Evolutionary conservation across 2,888 invertebrate species (phyloP).

Genomic region (Dicyrtomina minuta): DNA sequence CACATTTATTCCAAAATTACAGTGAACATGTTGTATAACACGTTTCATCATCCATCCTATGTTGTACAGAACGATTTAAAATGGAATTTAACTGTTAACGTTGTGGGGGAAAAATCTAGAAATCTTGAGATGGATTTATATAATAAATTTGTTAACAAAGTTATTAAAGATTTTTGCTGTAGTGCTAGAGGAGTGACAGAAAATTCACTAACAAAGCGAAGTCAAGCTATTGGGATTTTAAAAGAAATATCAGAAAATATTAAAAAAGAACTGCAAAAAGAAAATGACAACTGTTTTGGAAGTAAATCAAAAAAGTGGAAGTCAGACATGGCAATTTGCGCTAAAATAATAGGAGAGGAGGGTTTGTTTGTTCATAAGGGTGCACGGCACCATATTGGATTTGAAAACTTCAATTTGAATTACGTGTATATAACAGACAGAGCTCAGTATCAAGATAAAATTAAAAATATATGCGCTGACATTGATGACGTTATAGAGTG

Average conservation of each 20-base stretch:
- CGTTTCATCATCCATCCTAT: neutral
- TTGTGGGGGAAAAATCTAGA: neutral
- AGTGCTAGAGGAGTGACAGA: neutral
- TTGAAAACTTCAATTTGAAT: no score
- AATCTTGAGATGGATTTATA: constrained; percentile 10
- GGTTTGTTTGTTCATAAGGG: no score
- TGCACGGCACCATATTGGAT: no score
- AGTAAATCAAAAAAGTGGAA: no score
- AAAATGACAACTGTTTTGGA: no score
- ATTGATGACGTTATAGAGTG: no score
- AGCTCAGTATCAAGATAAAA: no score
- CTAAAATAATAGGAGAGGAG: no score
- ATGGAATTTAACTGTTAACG: constrained; percentile 6
- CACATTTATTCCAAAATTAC: constrained; percentile 6
- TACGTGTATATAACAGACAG: no score
- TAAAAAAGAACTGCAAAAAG: neutral
- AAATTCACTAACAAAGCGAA: neutral
- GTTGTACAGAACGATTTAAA: neutral
- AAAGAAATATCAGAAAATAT: neutral
- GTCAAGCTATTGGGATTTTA: constrained; percentile 4
- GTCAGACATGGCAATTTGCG: no score
- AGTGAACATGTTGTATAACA: constrained; percentile 6
- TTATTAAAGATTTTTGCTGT: neutral
- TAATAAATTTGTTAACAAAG: constrained; percentile 7
- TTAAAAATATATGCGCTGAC: no score